Conservation (phyloP, 1,140 invertebrate genomes). For the Thalassaphorura encarpata region DNA sequence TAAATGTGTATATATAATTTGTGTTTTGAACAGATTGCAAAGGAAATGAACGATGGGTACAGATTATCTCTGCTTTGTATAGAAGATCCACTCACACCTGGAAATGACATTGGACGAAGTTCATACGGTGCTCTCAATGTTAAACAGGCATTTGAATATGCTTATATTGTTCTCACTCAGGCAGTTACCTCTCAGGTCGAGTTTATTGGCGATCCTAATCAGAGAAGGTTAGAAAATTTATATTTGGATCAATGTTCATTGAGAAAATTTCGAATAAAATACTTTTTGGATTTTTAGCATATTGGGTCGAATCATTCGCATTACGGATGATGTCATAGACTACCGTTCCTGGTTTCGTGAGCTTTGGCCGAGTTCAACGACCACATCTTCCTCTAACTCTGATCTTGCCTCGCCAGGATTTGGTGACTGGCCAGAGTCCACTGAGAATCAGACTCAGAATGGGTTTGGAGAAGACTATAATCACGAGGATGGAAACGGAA, state of each 20-base stretch:
- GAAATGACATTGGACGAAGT: conserved; percentile 93
- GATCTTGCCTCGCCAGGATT: no score
- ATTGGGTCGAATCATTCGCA: conserved; percentile 77
- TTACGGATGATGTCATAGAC: conserved; percentile 86
- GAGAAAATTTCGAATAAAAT: no score
- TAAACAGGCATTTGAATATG: conserved; percentile 90
- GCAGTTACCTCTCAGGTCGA: conserved; percentile 59
- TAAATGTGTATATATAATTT: no score
- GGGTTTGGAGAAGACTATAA: no score
- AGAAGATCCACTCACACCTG: conserved; percentile 90
- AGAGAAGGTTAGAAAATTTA: no score
- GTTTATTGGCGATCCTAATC: conserved; percentile 46
- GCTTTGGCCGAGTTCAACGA: no score
- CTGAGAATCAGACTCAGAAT: no score
- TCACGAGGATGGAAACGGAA: no score
- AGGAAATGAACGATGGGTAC: conserved; percentile 86
- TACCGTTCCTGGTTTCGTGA: conserved; percentile 54
- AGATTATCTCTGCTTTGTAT: conserved; percentile 88
- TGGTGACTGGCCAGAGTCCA: no score
- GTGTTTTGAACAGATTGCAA: conserved; percentile 49
- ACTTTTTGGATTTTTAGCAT: no score
- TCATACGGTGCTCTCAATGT: conserved; percentile 86
- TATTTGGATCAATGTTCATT: no score
- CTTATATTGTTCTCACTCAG: conserved; percentile 72
- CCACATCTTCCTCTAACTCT: no score